Evolutionary conservation across 2,888 invertebrate genomes (phyloP).

Genomic region (Opisthograptis luteolata): DNA sequence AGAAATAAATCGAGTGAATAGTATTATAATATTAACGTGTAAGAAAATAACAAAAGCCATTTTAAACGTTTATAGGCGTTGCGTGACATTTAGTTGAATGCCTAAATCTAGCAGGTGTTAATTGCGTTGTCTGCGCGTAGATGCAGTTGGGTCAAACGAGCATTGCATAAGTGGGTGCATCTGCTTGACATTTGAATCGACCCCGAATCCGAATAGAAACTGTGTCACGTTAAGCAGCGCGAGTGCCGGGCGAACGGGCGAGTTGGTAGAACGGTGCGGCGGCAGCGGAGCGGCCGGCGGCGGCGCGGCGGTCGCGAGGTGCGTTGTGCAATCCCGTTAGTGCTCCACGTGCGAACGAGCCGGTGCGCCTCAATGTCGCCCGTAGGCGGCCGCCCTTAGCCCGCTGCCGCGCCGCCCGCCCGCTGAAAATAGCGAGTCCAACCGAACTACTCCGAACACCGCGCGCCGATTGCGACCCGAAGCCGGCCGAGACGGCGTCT

Average conservation of each 20-base stretch:
- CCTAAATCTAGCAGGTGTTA: slow-evolving; percentile 18
- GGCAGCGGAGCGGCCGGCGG: slow-evolving; percentile 44
- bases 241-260: slow-evolving; percentile 56
- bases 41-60: neutral
- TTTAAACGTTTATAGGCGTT: neutral
- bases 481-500: slow-evolving; percentile 51
- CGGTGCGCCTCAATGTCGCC: slow-evolving; percentile 81
- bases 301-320: slow-evolving; percentile 49
- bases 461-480: slow-evolving; percentile 46
- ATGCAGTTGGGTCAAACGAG: slow-evolving; percentile 62
- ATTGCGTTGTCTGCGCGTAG: slow-evolving; percentile 30
- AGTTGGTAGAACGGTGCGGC: too few relatives aligned
- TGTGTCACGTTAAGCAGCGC: slow-evolving; percentile 79
- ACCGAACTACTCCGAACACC: too few relatives aligned
- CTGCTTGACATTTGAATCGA: slow-evolving; percentile 84
- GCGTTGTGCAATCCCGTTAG: slow-evolving; percentile 83
- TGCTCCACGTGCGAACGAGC: slow-evolving; percentile 77
- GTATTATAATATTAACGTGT: neutral
- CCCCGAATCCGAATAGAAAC: slow-evolving; percentile 84
- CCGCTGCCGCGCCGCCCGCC: slow-evolving; percentile 51
- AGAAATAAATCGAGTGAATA: too few relatives aligned
- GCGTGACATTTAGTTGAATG: slow-evolving; percentile 1
- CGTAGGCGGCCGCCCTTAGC: slow-evolving; percentile 70
- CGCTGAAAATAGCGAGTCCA: slow-evolving; percentile 66
- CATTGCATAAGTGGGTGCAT: slow-evolving; percentile 82